Conservation (phyloP, 2,888 invertebrate species). For the Patella pellucida region DNA sequence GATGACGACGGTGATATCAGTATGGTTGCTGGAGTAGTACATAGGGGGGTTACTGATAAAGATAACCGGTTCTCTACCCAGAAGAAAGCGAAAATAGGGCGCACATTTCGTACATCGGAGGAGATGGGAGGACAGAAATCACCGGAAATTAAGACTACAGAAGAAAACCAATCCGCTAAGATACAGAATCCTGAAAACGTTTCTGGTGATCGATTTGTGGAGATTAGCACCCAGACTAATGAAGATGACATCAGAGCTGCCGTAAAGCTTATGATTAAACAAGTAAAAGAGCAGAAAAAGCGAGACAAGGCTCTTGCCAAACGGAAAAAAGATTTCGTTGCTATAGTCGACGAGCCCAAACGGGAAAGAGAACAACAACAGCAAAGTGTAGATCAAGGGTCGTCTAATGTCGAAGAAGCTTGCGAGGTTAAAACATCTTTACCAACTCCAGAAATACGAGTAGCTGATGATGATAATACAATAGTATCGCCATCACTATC, state of each 20-base stretch:
- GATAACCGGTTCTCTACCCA: neutral
- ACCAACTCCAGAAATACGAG: neutral
- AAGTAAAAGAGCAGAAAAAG: conserved; percentile 25
- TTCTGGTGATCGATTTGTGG: neutral
- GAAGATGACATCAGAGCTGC: neutral
- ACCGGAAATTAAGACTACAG: neutral
- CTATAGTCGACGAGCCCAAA: conserved; percentile 26
- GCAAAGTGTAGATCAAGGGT: neutral
- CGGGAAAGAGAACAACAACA: conserved; percentile 22
- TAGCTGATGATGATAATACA: neutral
- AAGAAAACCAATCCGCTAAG: too few species aligned
- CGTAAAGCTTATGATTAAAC: conserved; percentile 16
- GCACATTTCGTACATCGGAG: neutral
- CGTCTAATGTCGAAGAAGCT: neutral
- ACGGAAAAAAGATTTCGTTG: conserved; percentile 29
- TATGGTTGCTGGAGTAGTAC: neutral
- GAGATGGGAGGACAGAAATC: neutral
- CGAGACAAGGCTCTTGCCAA: conserved; percentile 27
- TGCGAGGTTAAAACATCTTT: neutral
- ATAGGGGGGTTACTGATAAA: neutral
- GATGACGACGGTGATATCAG: neutral
- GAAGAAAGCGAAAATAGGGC: neutral
- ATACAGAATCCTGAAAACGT: too few species aligned
- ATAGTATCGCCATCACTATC: neutral
- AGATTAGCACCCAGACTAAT: conserved; percentile 1